A percentile compares a stretch with the other conserved stretches of the same genome.
Evolutionary conservation across 2,113 vertebrate genomes (phyloP).

Genomic region (Synodontis membranacea): DNA sequence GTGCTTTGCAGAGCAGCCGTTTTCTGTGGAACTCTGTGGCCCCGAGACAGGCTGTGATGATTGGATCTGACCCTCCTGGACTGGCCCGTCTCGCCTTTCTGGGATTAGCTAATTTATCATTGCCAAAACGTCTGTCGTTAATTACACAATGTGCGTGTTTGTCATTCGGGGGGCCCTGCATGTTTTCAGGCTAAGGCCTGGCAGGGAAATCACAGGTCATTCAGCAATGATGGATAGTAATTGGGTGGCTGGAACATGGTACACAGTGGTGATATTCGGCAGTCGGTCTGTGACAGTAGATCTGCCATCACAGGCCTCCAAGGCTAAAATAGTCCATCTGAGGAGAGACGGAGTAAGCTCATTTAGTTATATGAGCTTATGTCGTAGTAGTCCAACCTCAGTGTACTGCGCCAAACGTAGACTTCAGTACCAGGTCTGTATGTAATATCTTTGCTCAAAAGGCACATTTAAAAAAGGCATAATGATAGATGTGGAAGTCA

Average conservation of each 20-base stretch:
- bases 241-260: slow-evolving; percentile 27
- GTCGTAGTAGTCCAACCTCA: slow-evolving; percentile 29
- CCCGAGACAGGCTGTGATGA: slow-evolving; percentile 42
- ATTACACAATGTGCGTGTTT: slow-evolving; percentile 67
- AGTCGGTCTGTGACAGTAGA: slow-evolving; percentile 49
- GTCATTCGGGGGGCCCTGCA: slow-evolving; percentile 50
- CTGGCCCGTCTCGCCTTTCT: slow-evolving; percentile 51
- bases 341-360: slow-evolving; percentile 43
- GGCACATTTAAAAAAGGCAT: not conserved
- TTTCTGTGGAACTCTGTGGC: slow-evolving; percentile 33
- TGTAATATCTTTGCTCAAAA: slow-evolving; percentile 6
- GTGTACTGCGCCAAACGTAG: slow-evolving; percentile 8
- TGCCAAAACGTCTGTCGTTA: slow-evolving; percentile 59
- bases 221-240: slow-evolving; percentile 51
- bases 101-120: slow-evolving; percentile 68
- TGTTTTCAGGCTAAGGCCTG: slow-evolving; percentile 40
- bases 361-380: slow-evolving; percentile 35
- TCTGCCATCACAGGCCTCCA: slow-evolving; percentile 33
- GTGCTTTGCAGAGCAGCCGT: slow-evolving; percentile 69
- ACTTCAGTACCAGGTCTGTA: slow-evolving; percentile 15
- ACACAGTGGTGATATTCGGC: slow-evolving; percentile 48
- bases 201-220: slow-evolving; percentile 47
- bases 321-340: slow-evolving; percentile 40
- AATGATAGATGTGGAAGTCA: not conserved
- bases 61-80: slow-evolving; percentile 42